Evolutionary conservation across 2,797 vertebrate species (phyloP), one percentile per base, ranked within the genome.

Genomic region (Sphaeramia orbicularis): DNA sequence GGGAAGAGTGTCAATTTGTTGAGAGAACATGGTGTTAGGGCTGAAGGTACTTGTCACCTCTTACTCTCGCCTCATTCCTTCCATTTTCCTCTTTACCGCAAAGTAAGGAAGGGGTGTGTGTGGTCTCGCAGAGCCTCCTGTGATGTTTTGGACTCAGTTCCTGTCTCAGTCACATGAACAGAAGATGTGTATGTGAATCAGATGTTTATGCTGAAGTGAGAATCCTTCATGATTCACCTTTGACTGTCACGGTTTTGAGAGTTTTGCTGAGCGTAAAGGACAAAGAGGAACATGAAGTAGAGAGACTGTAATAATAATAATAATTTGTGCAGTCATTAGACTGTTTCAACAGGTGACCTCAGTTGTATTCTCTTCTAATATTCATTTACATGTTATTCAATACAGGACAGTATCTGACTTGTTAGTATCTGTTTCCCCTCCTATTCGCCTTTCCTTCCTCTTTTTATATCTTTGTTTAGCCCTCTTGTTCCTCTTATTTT

Each of bases 371-470:
- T 8, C 30, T 30, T 30, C 2, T 8, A 1, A 6, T 30, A 30
- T 30, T 30, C 27, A 30, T 30, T 6, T 30, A 30, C 30, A 30
- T 21, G 19, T 30, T 8, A 30, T 8, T 30, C 5, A 30, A 30
- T 30, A 30, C 27, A 30, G 27, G 32, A 35, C 32, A 35, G 32
- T 35, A 45, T 50, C 41, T 40, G 6, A 35, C 44, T 30, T 1
- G 52, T 66, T 7, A 18, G 61, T 74, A 69, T 83, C 52, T 1
- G 57, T 71, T 82, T 78, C 73, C 40, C 66, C 67, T 75, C 68
- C 79, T 68, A 71, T 79, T 76, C 75, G 56, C 51, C n/a, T 63
- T 71, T 68, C 76, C 67, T 70, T 81, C 74, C 73, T 65, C 13
- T 42, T 64, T 57, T 58, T 51, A 32, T 0, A 0, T 60, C 27